phyloP scores from a whole-genome alignment of 2,113 vertebrate genomes.

The Tringa solitaria region DNA sequence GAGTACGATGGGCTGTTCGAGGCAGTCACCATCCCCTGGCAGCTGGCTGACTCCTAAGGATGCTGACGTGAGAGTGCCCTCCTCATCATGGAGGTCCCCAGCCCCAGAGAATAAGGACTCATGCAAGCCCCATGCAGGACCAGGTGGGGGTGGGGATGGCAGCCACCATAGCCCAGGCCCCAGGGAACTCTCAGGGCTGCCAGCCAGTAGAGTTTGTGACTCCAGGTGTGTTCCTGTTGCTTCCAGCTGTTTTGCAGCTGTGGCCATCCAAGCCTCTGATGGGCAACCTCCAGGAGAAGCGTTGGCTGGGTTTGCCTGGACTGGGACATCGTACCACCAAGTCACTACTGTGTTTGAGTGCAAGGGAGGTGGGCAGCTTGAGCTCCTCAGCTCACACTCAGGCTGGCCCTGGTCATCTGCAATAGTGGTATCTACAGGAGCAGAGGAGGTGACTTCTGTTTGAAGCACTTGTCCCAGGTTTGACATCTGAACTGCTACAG shows the following conservation, averaged over 20 bases:
- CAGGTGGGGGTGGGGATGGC: not conserved
- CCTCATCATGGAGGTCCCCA: not conserved
- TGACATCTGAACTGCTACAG: not conserved
- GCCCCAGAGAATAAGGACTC: not conserved
- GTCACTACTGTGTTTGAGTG: not conserved
- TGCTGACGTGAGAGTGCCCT: not conserved
- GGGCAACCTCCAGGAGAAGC: not conserved
- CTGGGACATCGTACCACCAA: not conserved
- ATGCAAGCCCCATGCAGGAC: not conserved
- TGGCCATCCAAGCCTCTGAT: not conserved
- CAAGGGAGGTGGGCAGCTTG: not conserved
- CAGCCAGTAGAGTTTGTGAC: not conserved
- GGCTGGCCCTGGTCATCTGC: not conserved
- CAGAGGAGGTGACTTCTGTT: not conserved
- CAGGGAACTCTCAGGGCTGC: rapidly evolving
- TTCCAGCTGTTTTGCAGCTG: not conserved
- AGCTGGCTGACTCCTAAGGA: not conserved
- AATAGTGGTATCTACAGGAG: not conserved
- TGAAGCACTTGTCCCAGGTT: not conserved
- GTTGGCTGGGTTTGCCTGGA: not conserved
- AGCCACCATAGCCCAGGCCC: not conserved
- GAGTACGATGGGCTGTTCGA: not conserved
- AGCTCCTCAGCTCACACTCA: not conserved
- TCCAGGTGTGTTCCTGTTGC: not conserved
- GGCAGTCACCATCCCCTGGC: not conserved